Conservation (phyloP, 1,140 invertebrate genomes). For the Chrysopa pallens region DNA sequence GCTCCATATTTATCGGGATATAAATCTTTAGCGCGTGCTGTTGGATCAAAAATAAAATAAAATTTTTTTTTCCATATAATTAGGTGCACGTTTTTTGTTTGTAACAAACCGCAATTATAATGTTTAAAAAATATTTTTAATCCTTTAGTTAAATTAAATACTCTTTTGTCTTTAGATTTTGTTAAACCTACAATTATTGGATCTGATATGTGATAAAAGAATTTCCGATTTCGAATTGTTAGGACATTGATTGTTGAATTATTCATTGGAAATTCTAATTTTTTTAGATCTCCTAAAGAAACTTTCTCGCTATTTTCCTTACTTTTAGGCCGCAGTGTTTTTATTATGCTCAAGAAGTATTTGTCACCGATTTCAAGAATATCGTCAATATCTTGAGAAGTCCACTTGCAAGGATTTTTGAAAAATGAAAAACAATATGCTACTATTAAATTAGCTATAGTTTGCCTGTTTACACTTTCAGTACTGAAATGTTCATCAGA, state of each 20-base stretch:
- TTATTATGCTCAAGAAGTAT: conserved; percentile 18
- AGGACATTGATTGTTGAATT: too few relatives aligned
- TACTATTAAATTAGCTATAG: conserved; percentile 29
- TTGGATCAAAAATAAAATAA: conserved; percentile 32
- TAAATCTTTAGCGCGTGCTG: conserved; percentile 22
- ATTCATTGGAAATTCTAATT: too few relatives aligned
- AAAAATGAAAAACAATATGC: conserved; percentile 31
- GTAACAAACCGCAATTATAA: conserved; percentile 25
- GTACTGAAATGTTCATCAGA: conserved; percentile 11
- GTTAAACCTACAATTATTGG: conserved; percentile 25
- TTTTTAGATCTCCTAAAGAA: too few relatives aligned
- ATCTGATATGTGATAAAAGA: conserved; percentile 11
- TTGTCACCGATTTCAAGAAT: conserved; percentile 26
- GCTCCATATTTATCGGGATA: conserved; percentile 16
- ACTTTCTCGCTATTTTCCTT: too few relatives aligned
- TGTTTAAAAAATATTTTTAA: conserved; percentile 30
- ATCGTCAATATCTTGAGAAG: conserved; percentile 26
- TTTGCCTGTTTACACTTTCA: conserved; percentile 23
- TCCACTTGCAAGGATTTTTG: conserved; percentile 31
- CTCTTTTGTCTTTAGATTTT: conserved; percentile 25
- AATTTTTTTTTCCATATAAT: conserved; percentile 31
- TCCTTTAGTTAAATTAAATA: conserved; percentile 30
- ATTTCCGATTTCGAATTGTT: background rate
- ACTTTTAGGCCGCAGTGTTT: too few relatives aligned
- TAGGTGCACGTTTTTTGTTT: conserved; percentile 26